phyloP scores from a whole-genome alignment of 2,797 vertebrate species.

The Lerista edwardsae region DNA sequence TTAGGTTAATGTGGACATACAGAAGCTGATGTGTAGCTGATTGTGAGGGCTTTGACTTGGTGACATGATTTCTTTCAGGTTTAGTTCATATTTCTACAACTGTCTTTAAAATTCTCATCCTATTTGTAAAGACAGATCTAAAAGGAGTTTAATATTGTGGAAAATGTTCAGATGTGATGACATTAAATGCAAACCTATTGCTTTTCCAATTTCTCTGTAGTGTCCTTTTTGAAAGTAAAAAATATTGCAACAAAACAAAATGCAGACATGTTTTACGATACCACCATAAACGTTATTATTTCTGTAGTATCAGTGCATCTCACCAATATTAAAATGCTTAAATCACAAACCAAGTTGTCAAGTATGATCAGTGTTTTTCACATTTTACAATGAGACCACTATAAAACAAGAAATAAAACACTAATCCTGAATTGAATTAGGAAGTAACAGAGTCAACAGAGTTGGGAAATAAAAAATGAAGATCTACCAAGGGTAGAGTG shows the following conservation, averaged over 20 bases:
- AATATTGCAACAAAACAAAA: conserved; percentile 20
- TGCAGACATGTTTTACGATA: accelerated
- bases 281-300: conserved; percentile 18
- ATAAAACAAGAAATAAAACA: conserved; percentile 19
- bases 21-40: background rate
- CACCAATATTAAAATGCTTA: conserved; percentile 28
- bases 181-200: conserved; percentile 6
- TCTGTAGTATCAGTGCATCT: background rate
- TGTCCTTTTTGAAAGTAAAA: background rate
- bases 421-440: conserved; percentile 26
- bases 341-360: conserved; percentile 22
- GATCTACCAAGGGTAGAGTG: background rate
- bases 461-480: conserved; percentile 15
- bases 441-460: conserved; percentile 6
- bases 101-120: background rate
- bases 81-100: accelerated
- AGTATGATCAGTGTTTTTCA: background rate
- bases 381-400: conserved; percentile 20
- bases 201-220: background rate
- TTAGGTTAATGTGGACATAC: background rate
- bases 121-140: background rate
- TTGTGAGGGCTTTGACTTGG: background rate
- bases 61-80: conserved; percentile 14
- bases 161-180: conserved; percentile 28
- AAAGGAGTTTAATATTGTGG: background rate